phyloP scores from a whole-genome alignment of 2,888 invertebrate genomes.

The Cataglyphis rosenhaueri region DNA sequence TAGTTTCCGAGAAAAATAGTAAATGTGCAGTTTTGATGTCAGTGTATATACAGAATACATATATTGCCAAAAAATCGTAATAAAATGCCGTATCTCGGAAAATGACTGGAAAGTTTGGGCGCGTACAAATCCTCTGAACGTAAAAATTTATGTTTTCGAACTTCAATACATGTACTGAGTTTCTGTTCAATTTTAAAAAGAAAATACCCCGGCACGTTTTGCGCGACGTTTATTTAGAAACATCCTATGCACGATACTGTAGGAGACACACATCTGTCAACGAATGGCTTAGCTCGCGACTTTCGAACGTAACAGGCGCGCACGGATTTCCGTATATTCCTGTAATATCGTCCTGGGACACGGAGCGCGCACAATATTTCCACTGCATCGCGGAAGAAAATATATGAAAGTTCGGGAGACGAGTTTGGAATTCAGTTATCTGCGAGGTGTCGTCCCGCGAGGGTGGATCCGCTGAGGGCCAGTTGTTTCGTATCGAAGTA shows the following conservation, averaged over 20 bases:
- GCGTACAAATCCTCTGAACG: neutral
- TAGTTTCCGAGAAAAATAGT: neutral
- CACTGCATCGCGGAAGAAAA: constrained; percentile 47
- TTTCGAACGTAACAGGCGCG: constrained; percentile 16
- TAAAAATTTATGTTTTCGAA: neutral
- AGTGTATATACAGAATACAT: neutral
- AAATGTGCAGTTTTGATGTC: neutral
- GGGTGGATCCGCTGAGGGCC: constrained; percentile 55
- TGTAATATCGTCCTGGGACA: constrained; percentile 46
- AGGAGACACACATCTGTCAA: constrained; percentile 18
- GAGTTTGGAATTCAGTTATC: constrained; percentile 71
- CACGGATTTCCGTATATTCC: constrained; percentile 34
- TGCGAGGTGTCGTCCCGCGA: constrained; percentile 60
- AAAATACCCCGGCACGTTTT: neutral
- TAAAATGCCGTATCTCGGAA: neutral
- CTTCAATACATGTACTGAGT: neutral
- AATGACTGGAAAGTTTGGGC: neutral
- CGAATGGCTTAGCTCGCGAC: constrained; percentile 27
- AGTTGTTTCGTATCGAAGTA: constrained; percentile 64
- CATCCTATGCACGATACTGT: constrained; percentile 1
- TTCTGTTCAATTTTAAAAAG: constrained; percentile 1
- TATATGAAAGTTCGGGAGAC: constrained; percentile 64
- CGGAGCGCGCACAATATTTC: constrained; percentile 53
- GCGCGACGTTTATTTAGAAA: neutral
- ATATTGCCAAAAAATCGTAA: neutral